Percentiles rank a stretch among this genome's conserved stretches.
Conservation (phyloP, 2,888 invertebrate genomes). For the Lycia hirtaria region DNA sequence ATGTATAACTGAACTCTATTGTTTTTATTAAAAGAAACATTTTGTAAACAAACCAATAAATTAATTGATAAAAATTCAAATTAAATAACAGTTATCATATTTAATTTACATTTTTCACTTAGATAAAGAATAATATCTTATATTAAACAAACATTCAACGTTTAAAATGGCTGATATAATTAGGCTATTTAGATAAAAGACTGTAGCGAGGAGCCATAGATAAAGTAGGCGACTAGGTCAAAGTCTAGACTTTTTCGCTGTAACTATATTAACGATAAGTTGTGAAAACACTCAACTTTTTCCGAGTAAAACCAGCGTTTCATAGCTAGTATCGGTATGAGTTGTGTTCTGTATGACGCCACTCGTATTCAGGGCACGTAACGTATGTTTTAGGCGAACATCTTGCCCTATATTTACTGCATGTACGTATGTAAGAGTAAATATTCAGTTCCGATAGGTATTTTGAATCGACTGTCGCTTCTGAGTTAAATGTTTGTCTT, state of each 20-base stretch:
- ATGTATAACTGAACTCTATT: too few species aligned
- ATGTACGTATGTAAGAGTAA: slow-evolving; percentile 34
- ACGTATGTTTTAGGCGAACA: slow-evolving; percentile 68
- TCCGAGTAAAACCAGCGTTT: slow-evolving; percentile 15
- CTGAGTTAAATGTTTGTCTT: slow-evolving; percentile 10
- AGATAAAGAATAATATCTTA: too few species aligned
- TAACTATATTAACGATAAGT: neutral
- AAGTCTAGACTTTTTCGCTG: slow-evolving; percentile 7
- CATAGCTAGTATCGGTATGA: slow-evolving; percentile 33
- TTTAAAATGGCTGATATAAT: neutral
- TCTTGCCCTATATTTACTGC: slow-evolving; percentile 54
- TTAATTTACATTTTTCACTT: neutral
- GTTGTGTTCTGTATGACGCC: slow-evolving; percentile 35
- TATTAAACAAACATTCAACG: neutral
- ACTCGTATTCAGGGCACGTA: slow-evolving; percentile 68
- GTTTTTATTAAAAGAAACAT: neutral
- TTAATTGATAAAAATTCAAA: slow-evolving; percentile 1
- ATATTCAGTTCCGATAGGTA: slow-evolving; percentile 24
- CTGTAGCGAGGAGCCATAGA: neutral
- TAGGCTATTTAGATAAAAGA: neutral
- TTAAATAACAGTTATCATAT: too few species aligned
- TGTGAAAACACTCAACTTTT: neutral
- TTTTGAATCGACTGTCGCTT: slow-evolving; percentile 17
- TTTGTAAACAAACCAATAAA: neutral
- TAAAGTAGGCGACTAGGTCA: slow-evolving; percentile 2